Percentiles rank a stretch among this genome's conserved stretches.
Conservation (phyloP, 1,140 invertebrate genomes). For the Tyrophagus putrescentiae region DNA sequence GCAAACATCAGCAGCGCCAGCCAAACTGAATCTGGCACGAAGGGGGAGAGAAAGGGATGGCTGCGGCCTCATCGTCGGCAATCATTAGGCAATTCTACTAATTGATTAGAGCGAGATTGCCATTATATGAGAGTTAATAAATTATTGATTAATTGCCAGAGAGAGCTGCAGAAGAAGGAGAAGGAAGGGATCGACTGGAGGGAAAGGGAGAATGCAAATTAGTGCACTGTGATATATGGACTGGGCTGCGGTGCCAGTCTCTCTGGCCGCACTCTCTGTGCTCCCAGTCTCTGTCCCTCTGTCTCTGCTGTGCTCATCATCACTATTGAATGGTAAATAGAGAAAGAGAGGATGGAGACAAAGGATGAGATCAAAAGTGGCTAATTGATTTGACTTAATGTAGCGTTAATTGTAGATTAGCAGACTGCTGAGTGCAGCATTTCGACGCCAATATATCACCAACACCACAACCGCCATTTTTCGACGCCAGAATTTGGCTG, state of each 20-base stretch:
- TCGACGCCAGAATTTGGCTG: not conserved
- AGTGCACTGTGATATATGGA: not conserved
- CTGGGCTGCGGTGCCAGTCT: not conserved
- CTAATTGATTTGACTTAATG: slow-evolving; percentile 15
- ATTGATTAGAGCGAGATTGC: slow-evolving; percentile 13
- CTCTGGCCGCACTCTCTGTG: not conserved
- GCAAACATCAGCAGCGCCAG: not conserved
- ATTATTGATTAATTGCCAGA: slow-evolving; percentile 11
- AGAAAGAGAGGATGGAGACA: not conserved
- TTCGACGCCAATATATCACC: slow-evolving; percentile 2
- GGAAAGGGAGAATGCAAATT: slow-evolving; percentile 1
- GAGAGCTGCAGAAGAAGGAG: too few species aligned
- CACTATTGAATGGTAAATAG: not conserved
- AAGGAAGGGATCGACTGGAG: too few species aligned
- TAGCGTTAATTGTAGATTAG: slow-evolving; percentile 16
- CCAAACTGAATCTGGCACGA: not conserved
- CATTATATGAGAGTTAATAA: slow-evolving; percentile 11
- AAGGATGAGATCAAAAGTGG: slow-evolving; percentile 8
- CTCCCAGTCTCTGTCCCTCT: too few species aligned
- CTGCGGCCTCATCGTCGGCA: too few species aligned
- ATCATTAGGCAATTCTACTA: slow-evolving; percentile 15
- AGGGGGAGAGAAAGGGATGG: slow-evolving; percentile 1
- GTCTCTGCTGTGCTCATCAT: not conserved
- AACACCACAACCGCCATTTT: not conserved
- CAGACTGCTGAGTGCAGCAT: not conserved